Base-by-base conservation (phyloP, 2,888 invertebrate genomes). In the Papilio elwesi region DNA sequence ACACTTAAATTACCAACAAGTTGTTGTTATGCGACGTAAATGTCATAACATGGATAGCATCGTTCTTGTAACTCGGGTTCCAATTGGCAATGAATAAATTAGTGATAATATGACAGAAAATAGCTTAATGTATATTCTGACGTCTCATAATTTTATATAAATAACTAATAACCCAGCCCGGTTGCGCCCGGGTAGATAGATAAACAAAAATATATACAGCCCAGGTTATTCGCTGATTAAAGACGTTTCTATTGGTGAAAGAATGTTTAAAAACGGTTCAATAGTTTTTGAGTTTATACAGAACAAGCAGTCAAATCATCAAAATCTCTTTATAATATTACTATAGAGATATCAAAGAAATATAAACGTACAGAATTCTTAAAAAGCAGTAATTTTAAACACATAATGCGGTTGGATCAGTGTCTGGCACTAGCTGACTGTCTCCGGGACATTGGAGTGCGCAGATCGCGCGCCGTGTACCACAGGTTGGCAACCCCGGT, bases 401-500 rank as follows among this genome's bases (percentile, higher is more conserved):
- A 15, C n/a, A n/a, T n/a, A 43, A 12, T 43, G 6, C 38, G 38
- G 6, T 12, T 10, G 10, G 49, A 12, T 49, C 10, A 10, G 12
- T 12, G 43, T 43, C 43, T 43, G 43, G 6, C 43, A 43, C 7
- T 43, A 43, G 43, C 7, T 43, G 48, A 59, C 12, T 59, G n/a
- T 7, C 7, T 43, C 7, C 10, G 43, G 36, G n/a, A 6, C n/a
- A 43, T 43, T 62, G 38, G n/a, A 38, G 57, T 38, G 10, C 43
- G 57, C 16, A 26, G 38, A 67, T 55, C 47, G 3, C 10, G 16
- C 43, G 57, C 38, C n/a, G 47, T 59, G 47, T 52, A 9, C 43
- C 52, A n/a, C 66, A 49, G 65, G 55, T 71, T 65, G 57, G 49
- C 64, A 65, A 65, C 55, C 63, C 53, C 53, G 51, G 26, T 59